Evolutionary conservation across 1,140 invertebrate genomes (phyloP).

Genomic region (Phenacoccus solenopsis): DNA sequence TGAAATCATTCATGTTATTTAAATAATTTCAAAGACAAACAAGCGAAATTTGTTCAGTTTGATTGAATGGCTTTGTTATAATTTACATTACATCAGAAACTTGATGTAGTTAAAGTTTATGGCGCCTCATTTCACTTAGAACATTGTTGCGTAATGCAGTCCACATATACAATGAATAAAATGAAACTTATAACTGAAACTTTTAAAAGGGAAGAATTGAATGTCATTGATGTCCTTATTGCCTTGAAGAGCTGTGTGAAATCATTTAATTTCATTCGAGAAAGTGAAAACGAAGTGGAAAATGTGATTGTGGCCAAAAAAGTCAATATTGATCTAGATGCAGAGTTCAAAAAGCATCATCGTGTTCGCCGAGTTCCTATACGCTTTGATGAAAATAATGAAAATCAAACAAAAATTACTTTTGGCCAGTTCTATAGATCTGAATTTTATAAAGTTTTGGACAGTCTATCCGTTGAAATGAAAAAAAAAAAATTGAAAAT

Average conservation of each 20-base stretch:
- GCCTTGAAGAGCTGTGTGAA: background rate
- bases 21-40: too few species aligned
- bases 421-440: background rate
- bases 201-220: slow-evolving; percentile 11
- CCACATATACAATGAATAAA: slow-evolving; percentile 14
- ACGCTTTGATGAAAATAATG: background rate
- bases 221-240: slow-evolving; percentile 7
- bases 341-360: slow-evolving; percentile 17
- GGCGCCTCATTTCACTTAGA: too few species aligned
- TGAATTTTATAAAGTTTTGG: background rate
- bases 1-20: too few species aligned
- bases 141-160: too few species aligned
- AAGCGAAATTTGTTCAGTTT: too few species aligned
- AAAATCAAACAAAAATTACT: background rate
- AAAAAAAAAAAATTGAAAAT: background rate
- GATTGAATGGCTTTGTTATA: too few species aligned
- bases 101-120: too few species aligned
- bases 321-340: background rate
- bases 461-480: background rate
- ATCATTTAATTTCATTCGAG: background rate
- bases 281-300: slow-evolving; percentile 1
- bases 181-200: slow-evolving; percentile 10
- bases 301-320: background rate
- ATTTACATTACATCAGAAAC: too few species aligned
- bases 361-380: background rate